Evolutionary conservation across 2,888 invertebrate species (phyloP).

Genomic region (Trypoxylon attenuatum): DNA sequence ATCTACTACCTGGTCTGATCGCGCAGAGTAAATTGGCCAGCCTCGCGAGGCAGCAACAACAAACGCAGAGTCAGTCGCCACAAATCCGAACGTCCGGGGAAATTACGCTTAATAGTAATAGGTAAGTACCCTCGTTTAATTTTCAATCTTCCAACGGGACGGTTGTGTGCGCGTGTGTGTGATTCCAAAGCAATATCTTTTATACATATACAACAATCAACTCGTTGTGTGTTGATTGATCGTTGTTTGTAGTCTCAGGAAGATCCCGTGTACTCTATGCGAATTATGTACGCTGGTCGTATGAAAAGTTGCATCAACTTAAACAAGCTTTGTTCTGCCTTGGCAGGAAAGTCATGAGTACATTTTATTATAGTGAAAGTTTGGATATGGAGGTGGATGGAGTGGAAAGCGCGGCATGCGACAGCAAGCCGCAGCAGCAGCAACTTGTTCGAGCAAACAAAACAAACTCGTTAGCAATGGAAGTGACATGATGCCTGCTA

Average conservation of each 20-base stretch:
- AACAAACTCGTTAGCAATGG: constrained; percentile 77
- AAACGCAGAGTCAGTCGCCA: constrained; percentile 62
- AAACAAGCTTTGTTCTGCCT: too few species aligned
- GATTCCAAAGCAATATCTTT: too few species aligned
- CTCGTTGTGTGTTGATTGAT: too few species aligned
- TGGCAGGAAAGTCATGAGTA: not conserved
- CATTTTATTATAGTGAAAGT: constrained; percentile 66
- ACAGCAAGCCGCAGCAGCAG: constrained; percentile 71
- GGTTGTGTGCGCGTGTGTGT: not conserved
- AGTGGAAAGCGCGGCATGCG: constrained; percentile 69
- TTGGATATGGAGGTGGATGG: constrained; percentile 71
- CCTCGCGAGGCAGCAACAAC: constrained; percentile 69
- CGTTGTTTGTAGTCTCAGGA: too few species aligned
- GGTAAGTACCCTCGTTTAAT: constrained; percentile 70
- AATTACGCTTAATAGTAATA: constrained; percentile 80
- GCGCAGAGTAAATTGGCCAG: constrained; percentile 70
- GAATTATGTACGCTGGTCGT: too few species aligned
- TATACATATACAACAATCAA: too few species aligned
- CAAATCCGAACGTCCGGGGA: constrained; percentile 73
- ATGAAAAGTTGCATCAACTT: too few species aligned
- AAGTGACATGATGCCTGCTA: constrained; percentile 79
- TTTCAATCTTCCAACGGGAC: not conserved
- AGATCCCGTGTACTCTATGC: too few species aligned
- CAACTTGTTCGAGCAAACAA: constrained; percentile 76
- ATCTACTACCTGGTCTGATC: constrained; percentile 68